Evolutionary conservation across 2,113 vertebrate genomes (phyloP).

Genomic region (Petromus typicus): DNA sequence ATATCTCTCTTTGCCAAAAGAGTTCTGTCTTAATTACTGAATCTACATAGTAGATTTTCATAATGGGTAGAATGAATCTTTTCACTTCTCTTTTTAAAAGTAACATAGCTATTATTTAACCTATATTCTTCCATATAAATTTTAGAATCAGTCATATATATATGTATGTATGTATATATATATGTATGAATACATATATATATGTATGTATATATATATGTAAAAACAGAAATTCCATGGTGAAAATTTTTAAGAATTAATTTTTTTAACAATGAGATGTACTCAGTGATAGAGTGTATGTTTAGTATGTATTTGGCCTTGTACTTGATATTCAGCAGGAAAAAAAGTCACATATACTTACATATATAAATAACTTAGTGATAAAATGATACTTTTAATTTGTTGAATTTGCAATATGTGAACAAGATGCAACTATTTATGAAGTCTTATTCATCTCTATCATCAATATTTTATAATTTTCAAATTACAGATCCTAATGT

Average conservation of each 20-base stretch:
- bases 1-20: no score
- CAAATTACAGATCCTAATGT: neutral
- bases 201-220: neutral
- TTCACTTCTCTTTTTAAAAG: no score
- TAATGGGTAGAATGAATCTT: no score
- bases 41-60: no score
- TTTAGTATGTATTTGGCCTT: neutral
- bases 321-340: neutral
- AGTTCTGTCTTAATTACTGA: no score
- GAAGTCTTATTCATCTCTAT: neutral
- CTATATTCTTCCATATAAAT: no score
- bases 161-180: neutral
- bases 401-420: neutral
- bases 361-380: neutral
- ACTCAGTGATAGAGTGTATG: neutral
- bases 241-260: neutral
- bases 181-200: no score
- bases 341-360: neutral
- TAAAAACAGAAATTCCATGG: neutral
- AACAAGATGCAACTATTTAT: no score
- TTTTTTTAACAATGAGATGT: neutral
- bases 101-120: no score
- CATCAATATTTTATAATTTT: neutral
- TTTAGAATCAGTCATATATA: no score
- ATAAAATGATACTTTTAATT: neutral